Evolutionary conservation across 2,888 invertebrate genomes (phyloP), one percentile per base, ranked within the genome.

Genomic region (Chelonus formosanus): DNA sequence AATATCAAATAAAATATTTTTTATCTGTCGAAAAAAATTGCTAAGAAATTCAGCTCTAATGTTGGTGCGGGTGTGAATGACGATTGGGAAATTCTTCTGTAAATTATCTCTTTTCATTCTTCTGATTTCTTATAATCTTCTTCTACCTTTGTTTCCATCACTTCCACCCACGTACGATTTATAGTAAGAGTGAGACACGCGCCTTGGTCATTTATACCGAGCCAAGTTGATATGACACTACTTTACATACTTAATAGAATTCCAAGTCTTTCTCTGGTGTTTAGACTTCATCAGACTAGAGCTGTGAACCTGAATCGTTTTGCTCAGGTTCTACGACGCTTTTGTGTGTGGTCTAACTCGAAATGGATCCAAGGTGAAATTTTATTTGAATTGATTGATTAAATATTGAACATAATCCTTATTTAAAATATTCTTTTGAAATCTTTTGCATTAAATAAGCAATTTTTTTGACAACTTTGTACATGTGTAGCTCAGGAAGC

Each of bases 231-330:
- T 71, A 68, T 68, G 71, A 73, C 73, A 68, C 71, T 70, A 70
- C 70, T 78, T 75, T 75, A 74, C 75, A 71, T 74, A 71, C 67
- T 73, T 75, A 76, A 78, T 73, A 75, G 73, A 73, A 78, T 78
- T 76, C 65, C 68, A 5, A 34, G 5, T 32, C 47, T 34, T 58
- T 10, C 32, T 47, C 5, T 8, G 10, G 10, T 36, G n/a, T 54
- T n/a, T 36, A 10, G 40, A 40, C 40, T 40, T 40, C 40, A 40
- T 40, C 40, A 6, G 6, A 40, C 4, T 31, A 52, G 52, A 31
- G 7, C 34, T 7, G 34, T 52, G 32, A 34, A 7, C 6, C 52
- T 47, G n/a, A 7, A 7, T 5, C 52, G 32, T 32, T 52, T 34
- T 52, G 52, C 52, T 32, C 7, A 31, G 20, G 20, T 48, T 52